A percentile compares a stretch with the other conserved stretches of the same genome.
phyloP scores from a whole-genome alignment of 2,888 invertebrate species.

The Trichopria drosophilae region DNA sequence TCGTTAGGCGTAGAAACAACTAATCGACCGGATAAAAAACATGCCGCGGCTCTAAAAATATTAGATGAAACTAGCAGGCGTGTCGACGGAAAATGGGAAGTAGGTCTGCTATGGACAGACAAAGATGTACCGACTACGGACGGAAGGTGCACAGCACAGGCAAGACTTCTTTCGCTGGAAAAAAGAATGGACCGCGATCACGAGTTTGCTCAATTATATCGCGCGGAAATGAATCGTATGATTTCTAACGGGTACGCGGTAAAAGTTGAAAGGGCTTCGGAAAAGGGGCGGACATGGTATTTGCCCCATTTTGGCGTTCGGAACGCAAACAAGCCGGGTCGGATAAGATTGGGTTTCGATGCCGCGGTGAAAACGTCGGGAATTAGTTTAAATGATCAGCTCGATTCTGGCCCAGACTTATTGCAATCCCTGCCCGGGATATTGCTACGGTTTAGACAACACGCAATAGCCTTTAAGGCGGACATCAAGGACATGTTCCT shows the following conservation, averaged over 20 bases:
- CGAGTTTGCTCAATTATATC: conserved; percentile 10
- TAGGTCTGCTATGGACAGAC: conserved; percentile 15
- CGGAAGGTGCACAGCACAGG: conserved; percentile 1
- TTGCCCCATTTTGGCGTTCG: conserved; percentile 27
- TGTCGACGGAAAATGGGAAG: conserved; percentile 6
- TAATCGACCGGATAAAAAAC: neutral
- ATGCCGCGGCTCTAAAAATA: conserved; percentile 7
- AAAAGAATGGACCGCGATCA: conserved; percentile 21
- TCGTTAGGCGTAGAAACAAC: neutral
- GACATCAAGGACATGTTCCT: conserved; percentile 51
- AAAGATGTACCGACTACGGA: neutral
- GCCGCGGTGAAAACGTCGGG: conserved; percentile 42
- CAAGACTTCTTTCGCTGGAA: conserved; percentile 13
- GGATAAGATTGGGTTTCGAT: conserved; percentile 44
- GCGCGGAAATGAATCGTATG: conserved; percentile 23
- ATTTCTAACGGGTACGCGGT: conserved; percentile 3
- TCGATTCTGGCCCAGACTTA: conserved; percentile 48
- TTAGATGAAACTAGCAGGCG: conserved; percentile 3
- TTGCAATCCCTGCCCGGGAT: conserved; percentile 46
- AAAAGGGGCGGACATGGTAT: conserved; percentile 15
- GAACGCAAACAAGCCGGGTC: conserved; percentile 38
- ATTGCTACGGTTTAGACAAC: conserved; percentile 49
- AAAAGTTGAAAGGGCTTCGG: neutral
- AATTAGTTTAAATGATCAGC: conserved; percentile 37
- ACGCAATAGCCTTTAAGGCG: conserved; percentile 44